Conservation (phyloP, 2,888 invertebrate genomes). For the Polydrusus pterygomalis region DNA sequence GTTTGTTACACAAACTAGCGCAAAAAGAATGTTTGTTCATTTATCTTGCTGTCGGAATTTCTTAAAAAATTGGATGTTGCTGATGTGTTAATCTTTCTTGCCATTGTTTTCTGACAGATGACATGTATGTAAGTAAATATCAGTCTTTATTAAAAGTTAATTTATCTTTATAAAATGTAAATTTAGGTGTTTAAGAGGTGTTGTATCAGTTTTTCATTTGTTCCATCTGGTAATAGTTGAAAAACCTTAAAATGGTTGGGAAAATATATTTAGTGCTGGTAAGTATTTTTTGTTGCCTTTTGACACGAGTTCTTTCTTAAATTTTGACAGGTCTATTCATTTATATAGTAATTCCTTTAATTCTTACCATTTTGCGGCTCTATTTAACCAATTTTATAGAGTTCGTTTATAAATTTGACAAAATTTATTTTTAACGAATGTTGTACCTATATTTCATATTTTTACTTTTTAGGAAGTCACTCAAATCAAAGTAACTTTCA, state of each 20-base stretch:
- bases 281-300: not conserved
- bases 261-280: constrained; percentile 14
- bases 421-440: too few species aligned
- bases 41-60: not conserved
- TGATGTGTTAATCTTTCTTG: constrained; percentile 10
- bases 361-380: too few species aligned
- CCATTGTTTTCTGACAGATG: constrained; percentile 25
- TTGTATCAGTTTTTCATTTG: constrained; percentile 24
- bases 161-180: constrained; percentile 3
- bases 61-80: not conserved
- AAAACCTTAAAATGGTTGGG: constrained; percentile 8
- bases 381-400: too few species aligned
- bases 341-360: too few species aligned
- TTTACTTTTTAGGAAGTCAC: too few species aligned
- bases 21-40: not conserved
- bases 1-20: not conserved
- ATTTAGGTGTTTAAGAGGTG: not conserved
- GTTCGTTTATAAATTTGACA: too few species aligned
- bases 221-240: constrained; percentile 16
- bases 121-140: constrained; percentile 1
- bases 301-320: not conserved
- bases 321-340: constrained; percentile 20
- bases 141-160: not conserved
- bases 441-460: too few species aligned
- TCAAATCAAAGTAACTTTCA: too few species aligned